phyloP scores from a whole-genome alignment of 2,888 invertebrate species.

The Hecatera dysodea region DNA sequence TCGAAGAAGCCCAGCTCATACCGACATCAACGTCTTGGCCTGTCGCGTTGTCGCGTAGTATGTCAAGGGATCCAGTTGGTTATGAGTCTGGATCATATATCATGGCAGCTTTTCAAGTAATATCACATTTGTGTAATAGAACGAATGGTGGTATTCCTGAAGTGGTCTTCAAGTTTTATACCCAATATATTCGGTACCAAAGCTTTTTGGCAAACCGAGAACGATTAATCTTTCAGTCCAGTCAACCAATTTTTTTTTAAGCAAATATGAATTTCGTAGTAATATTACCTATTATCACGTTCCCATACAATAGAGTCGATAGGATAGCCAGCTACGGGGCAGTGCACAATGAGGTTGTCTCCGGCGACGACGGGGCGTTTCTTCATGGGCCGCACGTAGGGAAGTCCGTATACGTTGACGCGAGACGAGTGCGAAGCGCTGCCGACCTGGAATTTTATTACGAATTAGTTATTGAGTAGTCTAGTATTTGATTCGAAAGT shows the following conservation, averaged over 20 bases:
- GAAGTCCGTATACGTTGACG: slow-evolving; percentile 97
- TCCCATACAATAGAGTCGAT: slow-evolving; percentile 99
- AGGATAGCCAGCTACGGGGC: slow-evolving; percentile 98
- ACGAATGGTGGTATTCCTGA: not conserved
- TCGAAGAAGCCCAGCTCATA: not conserved
- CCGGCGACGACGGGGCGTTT: slow-evolving; percentile 98
- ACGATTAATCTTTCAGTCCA: not conserved
- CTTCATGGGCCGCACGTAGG: slow-evolving; percentile 97
- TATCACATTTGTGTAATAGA: not conserved
- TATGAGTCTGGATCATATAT: not conserved
- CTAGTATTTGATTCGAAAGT: not conserved
- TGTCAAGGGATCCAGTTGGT: not conserved
- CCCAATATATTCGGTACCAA: not conserved
- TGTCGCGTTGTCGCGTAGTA: not conserved
- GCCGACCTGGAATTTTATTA: slow-evolving; percentile 93
- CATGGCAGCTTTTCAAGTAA: not conserved
- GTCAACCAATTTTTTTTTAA: not conserved
- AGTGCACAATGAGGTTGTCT: slow-evolving; percentile 96
- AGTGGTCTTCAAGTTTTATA: not conserved
- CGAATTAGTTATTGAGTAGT: not conserved
- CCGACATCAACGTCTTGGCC: not conserved
- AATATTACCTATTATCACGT: slow-evolving; percentile 92
- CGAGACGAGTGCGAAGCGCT: slow-evolving; percentile 96
- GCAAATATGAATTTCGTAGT: not conserved
- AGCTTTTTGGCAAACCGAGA: not conserved